Percentiles rank a stretch among this genome's conserved stretches.
phyloP scores from a whole-genome alignment of 2,113 vertebrate species.

The Nothoprocta perdicaria region DNA sequence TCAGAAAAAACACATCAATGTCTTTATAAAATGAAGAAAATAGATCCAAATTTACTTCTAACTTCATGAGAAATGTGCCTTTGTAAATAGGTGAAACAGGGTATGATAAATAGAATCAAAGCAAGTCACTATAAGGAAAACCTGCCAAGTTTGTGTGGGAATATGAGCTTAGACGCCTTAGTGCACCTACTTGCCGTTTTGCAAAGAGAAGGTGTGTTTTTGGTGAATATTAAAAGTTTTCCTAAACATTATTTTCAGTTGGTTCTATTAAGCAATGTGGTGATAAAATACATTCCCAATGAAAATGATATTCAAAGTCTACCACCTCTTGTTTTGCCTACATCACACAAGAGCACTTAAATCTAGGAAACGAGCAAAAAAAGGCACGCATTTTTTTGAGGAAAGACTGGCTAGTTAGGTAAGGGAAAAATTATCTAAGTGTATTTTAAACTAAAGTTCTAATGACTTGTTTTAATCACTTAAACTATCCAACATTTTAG shows the following conservation, averaged over 20 bases:
- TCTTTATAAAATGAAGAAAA: conserved; percentile 77
- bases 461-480: conserved; percentile 74
- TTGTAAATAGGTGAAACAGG: conserved; percentile 60
- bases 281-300: conserved; percentile 73
- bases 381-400: not conserved
- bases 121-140: conserved; percentile 27
- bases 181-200: conserved; percentile 29
- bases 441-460: conserved; percentile 66
- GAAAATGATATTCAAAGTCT: conserved; percentile 63
- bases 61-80: conserved; percentile 72
- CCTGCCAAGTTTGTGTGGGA: conserved; percentile 15
- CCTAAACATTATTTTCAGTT: conserved; percentile 9
- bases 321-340: conserved; percentile 57
- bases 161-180: conserved; percentile 19
- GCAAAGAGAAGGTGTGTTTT: conserved; percentile 46
- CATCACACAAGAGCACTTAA: not conserved
- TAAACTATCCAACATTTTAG: conserved; percentile 78
- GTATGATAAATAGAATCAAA: conserved; percentile 33
- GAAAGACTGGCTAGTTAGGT: conserved; percentile 18
- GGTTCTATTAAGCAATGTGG: conserved; percentile 21
- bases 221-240: conserved; percentile 46
- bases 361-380: conserved; percentile 30
- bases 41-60: conserved; percentile 77
- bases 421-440: conserved; percentile 56
- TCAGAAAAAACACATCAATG: conserved; percentile 84